Conservation (phyloP, 2,888 invertebrate species). For the Lochmaea crataegi region DNA sequence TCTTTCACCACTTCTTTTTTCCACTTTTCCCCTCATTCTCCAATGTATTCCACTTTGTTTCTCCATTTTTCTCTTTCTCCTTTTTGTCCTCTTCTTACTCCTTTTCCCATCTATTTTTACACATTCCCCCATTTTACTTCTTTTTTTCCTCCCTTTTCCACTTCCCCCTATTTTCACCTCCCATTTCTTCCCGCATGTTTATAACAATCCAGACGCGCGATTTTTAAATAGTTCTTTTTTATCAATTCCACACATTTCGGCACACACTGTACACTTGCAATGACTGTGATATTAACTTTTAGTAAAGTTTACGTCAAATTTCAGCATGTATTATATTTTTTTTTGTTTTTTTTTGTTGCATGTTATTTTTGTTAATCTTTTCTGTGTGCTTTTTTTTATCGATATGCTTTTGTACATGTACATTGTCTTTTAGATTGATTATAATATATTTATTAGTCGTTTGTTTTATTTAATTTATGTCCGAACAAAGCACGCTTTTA, state of each 20-base stretch:
- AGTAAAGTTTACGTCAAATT: background rate
- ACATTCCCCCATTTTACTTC: too few species aligned
- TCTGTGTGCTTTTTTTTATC: conserved; percentile 4
- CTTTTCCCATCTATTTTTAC: too few species aligned
- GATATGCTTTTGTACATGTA: conserved; percentile 5
- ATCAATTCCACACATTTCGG: background rate
- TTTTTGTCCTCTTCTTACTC: too few species aligned
- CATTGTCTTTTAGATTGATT: conserved; percentile 6
- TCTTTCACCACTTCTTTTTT: too few species aligned
- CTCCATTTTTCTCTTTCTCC: too few species aligned
- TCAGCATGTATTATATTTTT: conserved; percentile 14
- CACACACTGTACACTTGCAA: conserved; percentile 6
- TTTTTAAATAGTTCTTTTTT: background rate
- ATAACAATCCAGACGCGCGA: too few species aligned
- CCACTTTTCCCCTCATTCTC: too few species aligned
- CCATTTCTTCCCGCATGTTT: too few species aligned
- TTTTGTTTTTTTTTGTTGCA: conserved; percentile 15
- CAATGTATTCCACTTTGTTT: too few species aligned
- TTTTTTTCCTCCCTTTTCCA: too few species aligned
- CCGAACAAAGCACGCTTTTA: background rate
- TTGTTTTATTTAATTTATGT: conserved; percentile 9
- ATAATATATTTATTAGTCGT: conserved; percentile 16
- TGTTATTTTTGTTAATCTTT: background rate
- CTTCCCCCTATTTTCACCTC: too few species aligned
- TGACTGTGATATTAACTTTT: conserved; percentile 19